Conservation (phyloP, 2,888 invertebrate genomes). For the Leucophenga maculata region DNA sequence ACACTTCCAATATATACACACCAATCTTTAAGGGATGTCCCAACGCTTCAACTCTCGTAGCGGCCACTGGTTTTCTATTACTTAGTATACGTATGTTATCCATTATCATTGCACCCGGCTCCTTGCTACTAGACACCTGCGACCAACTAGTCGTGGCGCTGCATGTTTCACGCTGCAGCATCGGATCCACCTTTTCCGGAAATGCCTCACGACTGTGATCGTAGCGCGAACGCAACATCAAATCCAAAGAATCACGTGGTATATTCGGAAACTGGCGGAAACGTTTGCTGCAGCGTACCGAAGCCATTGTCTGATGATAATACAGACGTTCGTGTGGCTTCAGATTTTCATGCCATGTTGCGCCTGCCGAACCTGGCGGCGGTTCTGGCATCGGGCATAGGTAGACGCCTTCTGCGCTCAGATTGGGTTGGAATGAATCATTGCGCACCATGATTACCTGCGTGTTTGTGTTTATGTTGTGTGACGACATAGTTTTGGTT, state of each 20-base stretch:
- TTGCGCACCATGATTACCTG: conserved; percentile 51
- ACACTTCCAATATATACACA: conserved; percentile 34
- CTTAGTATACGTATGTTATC: conserved; percentile 77
- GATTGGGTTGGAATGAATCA: conserved; percentile 69
- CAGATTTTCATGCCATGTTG: conserved; percentile 68
- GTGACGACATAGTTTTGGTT: too few species aligned
- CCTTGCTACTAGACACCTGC: conserved; percentile 43
- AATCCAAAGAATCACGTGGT: conserved; percentile 81
- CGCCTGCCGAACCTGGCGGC: conserved; percentile 45
- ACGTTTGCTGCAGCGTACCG: conserved; percentile 73
- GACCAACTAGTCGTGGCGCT: conserved; percentile 64
- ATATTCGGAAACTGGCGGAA: conserved; percentile 65
- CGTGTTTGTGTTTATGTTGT: too few species aligned
- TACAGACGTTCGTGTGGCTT: conserved; percentile 73
- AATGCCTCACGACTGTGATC: conserved; percentile 79
- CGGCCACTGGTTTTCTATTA: conserved; percentile 73
- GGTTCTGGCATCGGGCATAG: conserved; percentile 69
- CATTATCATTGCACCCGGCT: conserved; percentile 68
- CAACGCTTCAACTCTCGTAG: conserved; percentile 69
- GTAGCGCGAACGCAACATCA: conserved; percentile 79
- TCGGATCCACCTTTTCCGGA: conserved; percentile 77
- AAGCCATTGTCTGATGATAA: conserved; percentile 75
- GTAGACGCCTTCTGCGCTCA: conserved; percentile 73
- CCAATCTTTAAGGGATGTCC: conserved; percentile 74
- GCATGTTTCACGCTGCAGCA: conserved; percentile 80